Evolutionary conservation across 2,888 invertebrate genomes (phyloP).

Genomic region (Harpalus rufipes): DNA sequence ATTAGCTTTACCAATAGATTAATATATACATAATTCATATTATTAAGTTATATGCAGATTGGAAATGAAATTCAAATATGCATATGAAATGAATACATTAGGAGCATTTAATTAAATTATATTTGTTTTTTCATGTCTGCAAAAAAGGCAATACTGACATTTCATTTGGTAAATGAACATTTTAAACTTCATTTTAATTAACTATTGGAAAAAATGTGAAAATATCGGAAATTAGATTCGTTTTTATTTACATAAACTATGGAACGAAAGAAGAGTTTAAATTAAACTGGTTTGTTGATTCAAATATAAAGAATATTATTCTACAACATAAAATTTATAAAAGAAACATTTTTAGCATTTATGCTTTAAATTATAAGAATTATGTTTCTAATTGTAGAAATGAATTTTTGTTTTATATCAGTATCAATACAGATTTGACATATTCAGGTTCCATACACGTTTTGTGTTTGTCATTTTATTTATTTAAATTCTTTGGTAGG

Average conservation of each 20-base stretch:
- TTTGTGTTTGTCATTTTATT: too few relatives aligned
- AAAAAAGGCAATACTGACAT: constrained; percentile 11
- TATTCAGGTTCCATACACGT: too few relatives aligned
- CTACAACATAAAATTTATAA: too few relatives aligned
- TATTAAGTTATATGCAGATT: neutral
- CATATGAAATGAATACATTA: constrained; percentile 24
- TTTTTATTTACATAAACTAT: constrained; percentile 22
- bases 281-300: neutral
- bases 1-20: too few relatives aligned
- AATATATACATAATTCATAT: too few relatives aligned
- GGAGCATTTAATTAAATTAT: constrained; percentile 45
- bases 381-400: too few relatives aligned
- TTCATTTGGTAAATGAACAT: constrained; percentile 27
- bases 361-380: too few relatives aligned
- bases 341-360: too few relatives aligned
- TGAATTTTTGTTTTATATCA: too few relatives aligned
- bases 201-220: constrained; percentile 24
- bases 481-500: too few relatives aligned
- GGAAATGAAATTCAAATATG: constrained; percentile 34
- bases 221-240: neutral
- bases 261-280: neutral
- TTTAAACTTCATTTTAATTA: constrained; percentile 31
- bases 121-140: constrained; percentile 21
- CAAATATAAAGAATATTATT: too few relatives aligned
- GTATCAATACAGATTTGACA: too few relatives aligned